A percentile compares a stretch with the other conserved stretches of the same genome.
Evolutionary conservation across 2,888 invertebrate species (phyloP).

Genomic region (Nasonovia ribisnigri): DNA sequence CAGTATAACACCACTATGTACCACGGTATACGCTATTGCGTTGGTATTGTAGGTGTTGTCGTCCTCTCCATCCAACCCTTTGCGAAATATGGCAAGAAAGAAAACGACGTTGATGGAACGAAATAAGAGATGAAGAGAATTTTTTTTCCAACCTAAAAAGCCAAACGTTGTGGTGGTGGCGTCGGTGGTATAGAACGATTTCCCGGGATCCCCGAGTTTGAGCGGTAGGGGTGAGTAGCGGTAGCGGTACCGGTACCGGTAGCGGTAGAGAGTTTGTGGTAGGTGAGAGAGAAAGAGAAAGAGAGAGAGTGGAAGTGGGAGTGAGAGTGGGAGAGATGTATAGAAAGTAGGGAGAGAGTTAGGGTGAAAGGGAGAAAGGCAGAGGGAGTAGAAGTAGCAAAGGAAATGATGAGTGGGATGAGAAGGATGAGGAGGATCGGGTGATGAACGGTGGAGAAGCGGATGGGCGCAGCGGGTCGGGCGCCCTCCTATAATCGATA

Average conservation of each 20-base stretch:
- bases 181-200: constrained; percentile 5
- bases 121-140: neutral
- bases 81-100: neutral
- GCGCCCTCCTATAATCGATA: constrained; percentile 52
- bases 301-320: neutral
- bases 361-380: neutral
- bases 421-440: neutral
- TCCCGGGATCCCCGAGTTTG: constrained; percentile 18
- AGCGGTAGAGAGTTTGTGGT: neutral
- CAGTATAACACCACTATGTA: neutral
- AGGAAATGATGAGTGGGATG: neutral
- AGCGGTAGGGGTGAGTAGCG: neutral
- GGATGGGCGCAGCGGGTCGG: neutral
- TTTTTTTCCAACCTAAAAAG: constrained; percentile 38
- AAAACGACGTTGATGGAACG: neutral
- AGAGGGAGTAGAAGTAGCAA: neutral
- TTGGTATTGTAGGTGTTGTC: neutral
- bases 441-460: neutral
- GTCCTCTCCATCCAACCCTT: neutral
- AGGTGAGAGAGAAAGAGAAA: neutral
- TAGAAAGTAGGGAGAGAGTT: neutral
- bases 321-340: neutral
- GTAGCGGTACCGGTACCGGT: too few relatives aligned
- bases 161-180: neutral
- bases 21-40: neutral